These are phyloP conservation scores for Reinhardtius hippoglossoides DNA, from an alignment of 2,113 vertebrate genomes.

Conservation along the genomic window DNA sequence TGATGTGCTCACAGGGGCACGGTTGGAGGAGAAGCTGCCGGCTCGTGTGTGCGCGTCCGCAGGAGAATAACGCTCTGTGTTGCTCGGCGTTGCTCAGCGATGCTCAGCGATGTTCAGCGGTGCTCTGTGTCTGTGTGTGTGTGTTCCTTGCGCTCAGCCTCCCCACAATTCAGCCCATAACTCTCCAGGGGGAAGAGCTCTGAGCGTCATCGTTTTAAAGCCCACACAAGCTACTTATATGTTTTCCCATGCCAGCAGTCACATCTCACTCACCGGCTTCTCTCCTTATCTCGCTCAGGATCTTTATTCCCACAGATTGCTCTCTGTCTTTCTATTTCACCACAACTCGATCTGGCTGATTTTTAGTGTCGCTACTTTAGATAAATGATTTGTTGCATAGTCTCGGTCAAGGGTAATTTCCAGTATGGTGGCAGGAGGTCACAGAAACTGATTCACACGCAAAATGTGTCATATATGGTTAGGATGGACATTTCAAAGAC, in stretches of 20 bases:
- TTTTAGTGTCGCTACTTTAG: conserved; percentile 3
- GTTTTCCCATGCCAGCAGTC: conserved; percentile 66
- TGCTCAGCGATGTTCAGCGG: conserved; percentile 51
- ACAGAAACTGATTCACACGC: not conserved
- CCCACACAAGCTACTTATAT: conserved; percentile 73
- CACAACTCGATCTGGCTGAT: not conserved
- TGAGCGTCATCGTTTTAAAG: conserved; percentile 73
- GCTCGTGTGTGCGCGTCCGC: conserved; percentile 15
- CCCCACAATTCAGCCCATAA: conserved; percentile 72
- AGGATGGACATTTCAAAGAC: not conserved
- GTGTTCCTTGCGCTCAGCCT: conserved; percentile 62
- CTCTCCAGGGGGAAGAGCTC: conserved; percentile 68
- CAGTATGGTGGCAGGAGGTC: not conserved
- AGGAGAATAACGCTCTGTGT: not conserved
- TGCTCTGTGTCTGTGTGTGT: conserved; percentile 13
- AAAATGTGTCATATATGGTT: not conserved
- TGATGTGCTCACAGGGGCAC: conserved; percentile 7
- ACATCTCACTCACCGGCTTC: conserved; percentile 39
- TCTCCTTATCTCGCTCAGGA: conserved; percentile 21
- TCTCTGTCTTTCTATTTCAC: not conserved
- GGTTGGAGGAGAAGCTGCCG: conserved; percentile 30
- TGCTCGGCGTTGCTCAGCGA: conserved; percentile 27
- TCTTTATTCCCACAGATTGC: conserved; percentile 59
- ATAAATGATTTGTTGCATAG: not conserved
- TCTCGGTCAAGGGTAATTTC: not conserved